These are phyloP conservation scores for Gavialis gangeticus DNA, from an alignment of 2,113 vertebrate species.

Conservation along the genomic window DNA sequence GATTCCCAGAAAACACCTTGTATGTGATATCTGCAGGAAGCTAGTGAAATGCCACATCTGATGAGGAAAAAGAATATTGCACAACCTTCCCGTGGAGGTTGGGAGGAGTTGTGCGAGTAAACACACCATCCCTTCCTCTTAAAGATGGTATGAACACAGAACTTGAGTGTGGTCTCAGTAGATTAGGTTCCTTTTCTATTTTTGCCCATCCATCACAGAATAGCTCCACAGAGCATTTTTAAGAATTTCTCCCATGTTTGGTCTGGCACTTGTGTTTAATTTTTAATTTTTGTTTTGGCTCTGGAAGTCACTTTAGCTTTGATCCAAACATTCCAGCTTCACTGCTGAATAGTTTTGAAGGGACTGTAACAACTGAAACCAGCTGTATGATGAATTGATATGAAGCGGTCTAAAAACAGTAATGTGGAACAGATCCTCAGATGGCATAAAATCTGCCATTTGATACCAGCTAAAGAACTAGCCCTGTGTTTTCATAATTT, in stretches of 20 bases:
- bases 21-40: no score
- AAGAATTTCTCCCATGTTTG: neutral
- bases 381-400: neutral
- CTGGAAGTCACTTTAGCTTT: neutral
- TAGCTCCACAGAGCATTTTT: neutral
- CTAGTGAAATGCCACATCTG: no score
- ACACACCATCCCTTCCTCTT: neutral
- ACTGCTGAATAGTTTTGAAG: neutral
- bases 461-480: neutral
- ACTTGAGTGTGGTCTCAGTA: constrained; percentile 12
- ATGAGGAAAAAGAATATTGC: no score
- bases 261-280: neutral
- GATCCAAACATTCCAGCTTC: neutral
- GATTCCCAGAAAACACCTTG: neutral
- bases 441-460: neutral
- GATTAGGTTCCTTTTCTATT: neutral
- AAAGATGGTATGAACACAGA: neutral
- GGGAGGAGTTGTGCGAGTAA: no score
- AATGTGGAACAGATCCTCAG: neutral
- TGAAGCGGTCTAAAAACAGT: neutral
- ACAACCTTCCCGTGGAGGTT: no score
- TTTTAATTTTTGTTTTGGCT: no score
- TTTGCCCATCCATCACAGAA: neutral
- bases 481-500: neutral
- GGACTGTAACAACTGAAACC: neutral